phyloP scores from a whole-genome alignment of 30 jellyfish, hydroid and myxozoan species.

The Phacellophora camtschatica region DNA sequence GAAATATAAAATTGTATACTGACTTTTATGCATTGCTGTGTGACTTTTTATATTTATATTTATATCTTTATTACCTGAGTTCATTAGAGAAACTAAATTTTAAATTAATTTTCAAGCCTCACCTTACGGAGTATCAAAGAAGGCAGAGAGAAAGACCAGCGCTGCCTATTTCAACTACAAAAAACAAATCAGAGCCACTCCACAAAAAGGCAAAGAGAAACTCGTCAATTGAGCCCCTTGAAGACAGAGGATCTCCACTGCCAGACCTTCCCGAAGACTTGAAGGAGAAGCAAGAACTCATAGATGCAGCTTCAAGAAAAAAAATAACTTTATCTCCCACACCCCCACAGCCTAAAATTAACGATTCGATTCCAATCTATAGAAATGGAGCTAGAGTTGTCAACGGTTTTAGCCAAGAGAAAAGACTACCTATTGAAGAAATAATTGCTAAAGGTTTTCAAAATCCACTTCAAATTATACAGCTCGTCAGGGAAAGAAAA shows the following conservation, averaged over 20 bases:
- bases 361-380: background rate
- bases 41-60: too few species aligned
- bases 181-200: constrained; percentile 46
- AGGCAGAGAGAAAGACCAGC: constrained; percentile 74
- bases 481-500: constrained; percentile 67
- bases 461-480: constrained; percentile 65
- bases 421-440: constrained; percentile 50
- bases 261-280: constrained; percentile 93
- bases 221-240: constrained; percentile 80
- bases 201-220: constrained; percentile 50
- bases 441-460: constrained; percentile 54
- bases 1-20: too few species aligned
- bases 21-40: too few species aligned
- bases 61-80: background rate
- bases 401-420: background rate
- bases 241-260: constrained; percentile 79
- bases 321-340: constrained; percentile 32
- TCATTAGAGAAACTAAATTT: background rate
- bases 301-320: constrained; percentile 67
- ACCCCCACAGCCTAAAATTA: constrained; percentile 20
- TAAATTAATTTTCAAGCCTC: constrained; percentile 64
- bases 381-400: constrained; percentile 11
- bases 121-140: constrained; percentile 75
- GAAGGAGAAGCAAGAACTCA: constrained; percentile 62
- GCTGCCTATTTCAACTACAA: background rate